Conservation (phyloP, 2,113 vertebrate genomes). For the Camelus dromedarius region DNA sequence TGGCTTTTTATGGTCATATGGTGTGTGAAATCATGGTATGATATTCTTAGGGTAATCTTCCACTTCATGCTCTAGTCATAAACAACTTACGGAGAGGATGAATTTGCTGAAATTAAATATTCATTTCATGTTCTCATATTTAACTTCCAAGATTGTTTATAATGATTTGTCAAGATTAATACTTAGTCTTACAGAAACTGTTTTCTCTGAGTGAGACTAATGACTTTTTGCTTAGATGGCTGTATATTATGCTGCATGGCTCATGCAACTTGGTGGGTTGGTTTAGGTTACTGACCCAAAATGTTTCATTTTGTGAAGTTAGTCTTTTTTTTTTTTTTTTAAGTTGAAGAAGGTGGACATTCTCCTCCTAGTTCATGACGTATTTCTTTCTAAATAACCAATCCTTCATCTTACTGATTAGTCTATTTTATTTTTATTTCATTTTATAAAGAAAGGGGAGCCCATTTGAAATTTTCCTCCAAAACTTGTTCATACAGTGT, state of each 20-base stretch:
- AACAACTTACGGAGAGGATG: not conserved
- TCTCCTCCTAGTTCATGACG: not conserved
- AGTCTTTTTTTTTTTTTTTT: not conserved
- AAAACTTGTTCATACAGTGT: not conserved
- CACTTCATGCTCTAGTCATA: not conserved
- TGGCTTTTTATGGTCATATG: not conserved
- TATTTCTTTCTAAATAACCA: not conserved
- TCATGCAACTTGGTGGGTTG: not conserved
- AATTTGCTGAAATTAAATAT: constrained; percentile 34
- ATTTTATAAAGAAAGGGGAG: not conserved
- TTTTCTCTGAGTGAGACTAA: not conserved
- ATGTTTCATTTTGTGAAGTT: not conserved
- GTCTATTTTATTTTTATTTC: constrained; percentile 23
- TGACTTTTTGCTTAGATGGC: not conserved
- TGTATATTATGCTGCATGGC: not conserved
- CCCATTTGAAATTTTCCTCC: not conserved
- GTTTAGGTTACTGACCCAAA: not conserved
- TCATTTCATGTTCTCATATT: not conserved
- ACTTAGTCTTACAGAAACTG: not conserved
- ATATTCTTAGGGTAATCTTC: not conserved
- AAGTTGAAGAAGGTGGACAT: not conserved
- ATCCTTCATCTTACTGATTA: not conserved
- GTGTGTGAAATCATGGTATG: not conserved
- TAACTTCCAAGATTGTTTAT: not conserved
- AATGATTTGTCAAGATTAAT: not conserved